Base-by-base conservation (phyloP, 2,888 invertebrate genomes). In the Scrobipalpa costella region DNA sequence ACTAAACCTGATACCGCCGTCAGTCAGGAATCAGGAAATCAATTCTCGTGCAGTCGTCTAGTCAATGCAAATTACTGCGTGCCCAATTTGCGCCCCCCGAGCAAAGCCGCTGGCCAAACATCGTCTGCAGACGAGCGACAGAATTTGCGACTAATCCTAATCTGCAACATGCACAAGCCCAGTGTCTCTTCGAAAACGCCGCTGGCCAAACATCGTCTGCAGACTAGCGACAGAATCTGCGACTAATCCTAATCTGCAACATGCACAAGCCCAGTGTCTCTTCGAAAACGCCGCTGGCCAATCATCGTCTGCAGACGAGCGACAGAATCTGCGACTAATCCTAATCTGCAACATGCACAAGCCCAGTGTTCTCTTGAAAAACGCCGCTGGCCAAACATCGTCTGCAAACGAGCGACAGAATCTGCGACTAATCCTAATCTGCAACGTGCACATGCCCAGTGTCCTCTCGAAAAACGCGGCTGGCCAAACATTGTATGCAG, bases 71-170 rank as follows among this genome's bases (percentile, higher is more conserved):
- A 71, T 71, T 65, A 68, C 76, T 71, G 76, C 77, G 77, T 79
- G 81, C 73, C 77, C 80, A 83, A 84, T 83, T 84, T 38, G 38
- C 65, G 68, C 55, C 69, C 70, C 63, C 55, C 44, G 44, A 50
- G 57, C 61, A 17, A 38, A 8, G 52, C 62, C 62, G 61, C 61
- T 11, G 15, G 38, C 49, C 50, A 33, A 40, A 58, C 61, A 66
- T 55, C 27, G 38, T 27, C 17, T 2, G 17, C 38, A 57, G 34
- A 57, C 57, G 57, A 8, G 57, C 57, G 57, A 57, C 27, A 11
- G 33, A 33, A 2, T 11, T 19, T 27, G 9, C 15, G 52, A 11
- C 17, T 13, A 52, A 17, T 52, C 27, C n/a, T n/a, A n/a, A n/a
- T n/a, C n/a, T n/a, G 52, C 52, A 19, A 27, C 9, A 52, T 3